phyloP scores from a whole-genome alignment of 2,888 invertebrate species.

The Priocnemis perturbator region DNA sequence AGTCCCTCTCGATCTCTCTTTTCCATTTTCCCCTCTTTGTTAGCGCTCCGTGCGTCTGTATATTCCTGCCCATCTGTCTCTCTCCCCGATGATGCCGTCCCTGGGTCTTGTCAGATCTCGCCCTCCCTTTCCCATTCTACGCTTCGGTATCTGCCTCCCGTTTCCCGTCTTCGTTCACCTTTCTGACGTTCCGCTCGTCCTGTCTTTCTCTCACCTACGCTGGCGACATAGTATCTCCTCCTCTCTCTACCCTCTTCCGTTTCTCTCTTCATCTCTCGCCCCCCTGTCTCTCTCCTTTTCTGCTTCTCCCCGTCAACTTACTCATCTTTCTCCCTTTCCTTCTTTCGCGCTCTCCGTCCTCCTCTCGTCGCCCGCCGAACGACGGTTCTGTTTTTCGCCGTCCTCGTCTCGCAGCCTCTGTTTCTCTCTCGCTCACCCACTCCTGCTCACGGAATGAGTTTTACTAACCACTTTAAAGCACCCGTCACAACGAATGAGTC shows the following conservation, averaged over 20 bases:
- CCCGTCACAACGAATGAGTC: constrained; percentile 48
- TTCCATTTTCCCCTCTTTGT: constrained; percentile 37
- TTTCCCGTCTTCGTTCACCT: background rate
- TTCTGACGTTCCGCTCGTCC: constrained; percentile 4
- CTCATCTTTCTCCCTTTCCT: constrained; percentile 9
- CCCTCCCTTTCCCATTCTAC: no score
- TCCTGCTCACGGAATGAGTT: constrained; percentile 44
- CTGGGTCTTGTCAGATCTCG: no score
- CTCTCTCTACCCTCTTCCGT: constrained; percentile 13
- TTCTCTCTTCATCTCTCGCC: constrained; percentile 2
- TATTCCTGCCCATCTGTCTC: constrained; percentile 41
- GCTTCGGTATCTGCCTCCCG: no score
- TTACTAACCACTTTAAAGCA: constrained; percentile 56
- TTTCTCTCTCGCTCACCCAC: constrained; percentile 11
- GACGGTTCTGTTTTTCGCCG: background rate
- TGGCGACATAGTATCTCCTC: background rate
- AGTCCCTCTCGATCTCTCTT: constrained; percentile 33
- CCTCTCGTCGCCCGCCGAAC: constrained; percentile 6
- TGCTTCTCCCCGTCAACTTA: constrained; percentile 3
- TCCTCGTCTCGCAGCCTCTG: background rate
- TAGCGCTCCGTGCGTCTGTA: constrained; percentile 23
- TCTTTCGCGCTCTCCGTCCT: background rate
- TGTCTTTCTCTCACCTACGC: background rate
- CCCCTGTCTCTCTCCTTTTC: background rate
- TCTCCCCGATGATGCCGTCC: constrained; percentile 19